These are phyloP conservation scores for Masticophis lateralis DNA, from an alignment of 2,797 vertebrate species.

Conservation along the genomic window DNA sequence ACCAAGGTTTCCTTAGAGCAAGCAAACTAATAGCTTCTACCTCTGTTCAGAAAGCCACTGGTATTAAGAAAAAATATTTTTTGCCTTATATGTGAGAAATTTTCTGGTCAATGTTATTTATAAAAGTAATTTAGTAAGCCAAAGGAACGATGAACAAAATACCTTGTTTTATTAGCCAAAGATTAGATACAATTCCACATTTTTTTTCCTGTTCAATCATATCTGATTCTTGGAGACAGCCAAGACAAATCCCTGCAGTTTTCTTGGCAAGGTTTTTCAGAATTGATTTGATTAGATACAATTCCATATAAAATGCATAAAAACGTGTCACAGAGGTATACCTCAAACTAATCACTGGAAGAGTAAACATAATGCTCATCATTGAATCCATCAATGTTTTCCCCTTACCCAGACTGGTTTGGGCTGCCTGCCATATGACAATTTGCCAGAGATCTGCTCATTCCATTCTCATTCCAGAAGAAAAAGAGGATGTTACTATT, in stretches of 20 bases:
- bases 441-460: conserved; percentile 5
- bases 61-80: background rate
- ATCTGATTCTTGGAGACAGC: background rate
- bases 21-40: background rate
- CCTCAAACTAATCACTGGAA: background rate
- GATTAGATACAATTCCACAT: background rate
- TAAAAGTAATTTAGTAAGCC: background rate
- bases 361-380: background rate
- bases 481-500: conserved; percentile 2
- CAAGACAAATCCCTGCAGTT: background rate
- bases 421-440: background rate
- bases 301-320: background rate
- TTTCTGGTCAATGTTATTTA: background rate
- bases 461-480: conserved; percentile 21
- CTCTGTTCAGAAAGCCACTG: background rate
- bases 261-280: background rate
- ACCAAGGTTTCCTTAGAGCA: background rate
- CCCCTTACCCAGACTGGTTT: background rate
- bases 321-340: background rate
- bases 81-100: background rate
- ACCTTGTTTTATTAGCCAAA: background rate
- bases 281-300: background rate
- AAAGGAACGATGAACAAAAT: background rate
- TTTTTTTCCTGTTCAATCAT: background rate
- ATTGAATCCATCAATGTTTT: background rate